A percentile compares a stretch with the other conserved stretches of the same genome.
Evolutionary conservation across 2,797 vertebrate genomes (phyloP).

Genomic region (Limosa lapponica): DNA sequence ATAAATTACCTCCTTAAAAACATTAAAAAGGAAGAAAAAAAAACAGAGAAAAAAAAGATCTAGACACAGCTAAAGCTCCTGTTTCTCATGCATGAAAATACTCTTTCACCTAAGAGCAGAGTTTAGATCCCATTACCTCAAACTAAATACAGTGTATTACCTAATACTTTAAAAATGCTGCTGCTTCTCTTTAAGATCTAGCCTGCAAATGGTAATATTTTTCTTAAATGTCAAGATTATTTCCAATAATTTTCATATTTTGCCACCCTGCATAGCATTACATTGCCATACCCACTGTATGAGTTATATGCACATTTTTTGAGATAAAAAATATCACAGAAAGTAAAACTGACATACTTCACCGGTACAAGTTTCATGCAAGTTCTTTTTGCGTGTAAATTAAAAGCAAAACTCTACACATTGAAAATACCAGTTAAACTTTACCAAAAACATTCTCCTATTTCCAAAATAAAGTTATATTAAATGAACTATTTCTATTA

Average conservation of each 20-base stretch:
- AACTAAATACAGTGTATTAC: background rate
- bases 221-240: background rate
- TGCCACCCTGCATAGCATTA: background rate
- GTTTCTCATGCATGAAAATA: background rate
- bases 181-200: background rate
- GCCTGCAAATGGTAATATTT: background rate
- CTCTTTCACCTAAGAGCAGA: background rate
- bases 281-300: background rate
- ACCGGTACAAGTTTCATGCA: background rate
- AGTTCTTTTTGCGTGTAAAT: background rate
- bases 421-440: background rate
- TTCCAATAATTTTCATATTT: background rate
- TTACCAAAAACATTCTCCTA: background rate
- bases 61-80: background rate
- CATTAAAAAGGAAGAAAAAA: too few relatives aligned
- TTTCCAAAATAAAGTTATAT: background rate
- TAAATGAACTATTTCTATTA: background rate
- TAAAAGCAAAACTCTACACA: background rate
- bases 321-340: background rate
- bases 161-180: background rate
- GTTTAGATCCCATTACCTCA: background rate
- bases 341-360: background rate
- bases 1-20: background rate
- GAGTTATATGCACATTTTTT: background rate
- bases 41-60: background rate